Percentiles rank a stretch among this genome's conserved stretches.
Evolutionary conservation across 2,888 invertebrate species (phyloP).

Genomic region (Bugula neritina): DNA sequence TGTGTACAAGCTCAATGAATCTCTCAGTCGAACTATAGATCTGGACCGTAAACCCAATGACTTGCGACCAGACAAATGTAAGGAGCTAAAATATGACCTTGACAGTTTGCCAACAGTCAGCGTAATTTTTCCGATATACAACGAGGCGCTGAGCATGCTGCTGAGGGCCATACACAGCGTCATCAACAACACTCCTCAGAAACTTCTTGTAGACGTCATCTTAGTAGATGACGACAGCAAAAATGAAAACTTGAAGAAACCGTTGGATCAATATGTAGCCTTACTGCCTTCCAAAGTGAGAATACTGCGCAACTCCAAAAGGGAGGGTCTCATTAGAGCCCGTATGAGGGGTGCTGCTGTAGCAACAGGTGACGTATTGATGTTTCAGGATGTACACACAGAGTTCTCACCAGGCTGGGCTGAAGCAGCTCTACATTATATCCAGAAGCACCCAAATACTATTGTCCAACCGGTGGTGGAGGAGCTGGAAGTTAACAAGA

Average conservation of each 20-base stretch:
- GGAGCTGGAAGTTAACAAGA: conserved; percentile 84
- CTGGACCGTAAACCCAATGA: conserved; percentile 33
- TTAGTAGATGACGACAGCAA: conserved; percentile 32
- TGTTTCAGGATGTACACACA: conserved; percentile 29
- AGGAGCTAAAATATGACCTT: conserved; percentile 28
- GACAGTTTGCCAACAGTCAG: conserved; percentile 32
- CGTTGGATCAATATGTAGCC: conserved; percentile 18
- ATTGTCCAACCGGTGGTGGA: conserved; percentile 95
- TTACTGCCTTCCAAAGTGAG: conserved; percentile 26
- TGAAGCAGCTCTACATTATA: conserved; percentile 79
- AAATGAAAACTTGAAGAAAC: conserved; percentile 24
- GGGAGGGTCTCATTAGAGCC: conserved; percentile 37
- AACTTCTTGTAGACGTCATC: conserved; percentile 34
- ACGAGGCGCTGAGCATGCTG: conserved; percentile 44
- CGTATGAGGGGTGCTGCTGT: conserved; percentile 33
- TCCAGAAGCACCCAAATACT: conserved; percentile 48
- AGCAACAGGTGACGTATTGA: conserved; percentile 34
- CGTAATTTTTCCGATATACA: conserved; percentile 36
- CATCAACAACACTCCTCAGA: conserved; percentile 33
- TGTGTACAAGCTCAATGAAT: conserved; percentile 36
- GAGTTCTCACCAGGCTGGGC: conserved; percentile 74
- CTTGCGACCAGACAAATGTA: conserved; percentile 31
- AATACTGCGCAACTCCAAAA: conserved; percentile 32
- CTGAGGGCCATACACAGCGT: conserved; percentile 42
- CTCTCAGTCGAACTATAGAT: conserved; percentile 32